Percentiles rank a stretch among this genome's conserved stretches.
These are phyloP conservation scores for Nannospalax galili DNA, from an alignment of 2,113 vertebrate genomes.

Conservation along the genomic window DNA sequence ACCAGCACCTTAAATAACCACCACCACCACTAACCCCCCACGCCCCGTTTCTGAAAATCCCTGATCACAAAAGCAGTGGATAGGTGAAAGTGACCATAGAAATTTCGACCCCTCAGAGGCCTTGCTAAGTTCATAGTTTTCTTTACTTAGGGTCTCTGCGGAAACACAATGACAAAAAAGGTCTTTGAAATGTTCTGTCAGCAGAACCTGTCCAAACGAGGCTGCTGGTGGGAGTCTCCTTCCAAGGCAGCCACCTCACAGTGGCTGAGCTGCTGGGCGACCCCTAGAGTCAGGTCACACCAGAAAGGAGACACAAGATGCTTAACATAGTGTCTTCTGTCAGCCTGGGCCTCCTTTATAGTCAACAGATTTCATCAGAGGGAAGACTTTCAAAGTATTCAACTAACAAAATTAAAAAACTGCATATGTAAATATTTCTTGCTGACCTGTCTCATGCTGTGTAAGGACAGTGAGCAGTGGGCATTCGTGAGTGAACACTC, in stretches of 20 bases:
- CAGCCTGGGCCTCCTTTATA: background rate
- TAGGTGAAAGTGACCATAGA: background rate
- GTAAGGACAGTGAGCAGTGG: background rate
- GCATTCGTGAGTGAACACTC: background rate
- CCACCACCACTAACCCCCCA: fast-evolving
- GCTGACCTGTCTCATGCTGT: background rate
- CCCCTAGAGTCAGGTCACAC: fast-evolving
- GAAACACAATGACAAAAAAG: background rate
- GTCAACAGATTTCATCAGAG: background rate
- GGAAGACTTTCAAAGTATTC: background rate
- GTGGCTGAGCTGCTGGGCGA: background rate
- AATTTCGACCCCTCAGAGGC: background rate
- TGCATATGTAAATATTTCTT: background rate
- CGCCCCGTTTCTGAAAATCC: background rate
- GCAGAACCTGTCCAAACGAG: background rate
- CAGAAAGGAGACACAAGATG: background rate
- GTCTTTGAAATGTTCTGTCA: background rate
- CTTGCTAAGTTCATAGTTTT: background rate
- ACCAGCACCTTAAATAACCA: too few species aligned
- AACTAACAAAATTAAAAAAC: background rate
- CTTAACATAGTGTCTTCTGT: background rate
- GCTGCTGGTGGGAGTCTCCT: background rate
- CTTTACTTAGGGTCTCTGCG: background rate
- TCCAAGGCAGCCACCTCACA: too few species aligned
- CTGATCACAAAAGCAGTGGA: background rate